A percentile compares a stretch with the other conserved stretches of the same genome.
These are phyloP conservation scores for Akabosia matsudoensis DNA, from an alignment of 1,140 invertebrate genomes.

Conservation along the genomic window DNA sequence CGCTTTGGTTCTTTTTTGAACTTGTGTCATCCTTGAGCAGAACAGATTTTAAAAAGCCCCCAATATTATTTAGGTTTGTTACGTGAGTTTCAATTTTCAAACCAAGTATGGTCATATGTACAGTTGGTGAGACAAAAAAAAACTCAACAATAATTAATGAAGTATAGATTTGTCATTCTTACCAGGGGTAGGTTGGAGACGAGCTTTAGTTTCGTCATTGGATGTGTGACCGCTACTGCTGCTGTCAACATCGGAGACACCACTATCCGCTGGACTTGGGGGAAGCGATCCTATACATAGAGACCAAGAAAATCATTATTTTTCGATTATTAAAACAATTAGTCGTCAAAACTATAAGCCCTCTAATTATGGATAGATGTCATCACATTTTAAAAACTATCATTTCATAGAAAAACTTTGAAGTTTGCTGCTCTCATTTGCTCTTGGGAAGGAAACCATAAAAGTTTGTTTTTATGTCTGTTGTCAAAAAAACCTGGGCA, in stretches of 20 bases:
- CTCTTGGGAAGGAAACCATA: too few relatives aligned
- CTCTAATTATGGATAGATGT: too few relatives aligned
- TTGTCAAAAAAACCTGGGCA: too few relatives aligned
- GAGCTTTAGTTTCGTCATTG: conserved; percentile 80
- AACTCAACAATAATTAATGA: background rate
- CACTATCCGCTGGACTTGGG: conserved; percentile 93
- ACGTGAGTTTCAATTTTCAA: background rate
- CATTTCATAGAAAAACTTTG: too few relatives aligned
- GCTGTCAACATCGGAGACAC: conserved; percentile 93
- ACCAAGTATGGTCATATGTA: background rate
- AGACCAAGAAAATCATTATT: conserved; percentile 28
- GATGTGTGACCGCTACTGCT: conserved; percentile 83
- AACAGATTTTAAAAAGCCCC: too few relatives aligned
- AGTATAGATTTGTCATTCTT: conserved; percentile 18
- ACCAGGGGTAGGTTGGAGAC: conserved; percentile 60
- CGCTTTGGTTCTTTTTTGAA: too few relatives aligned
- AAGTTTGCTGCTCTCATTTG: too few relatives aligned
- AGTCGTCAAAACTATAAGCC: background rate
- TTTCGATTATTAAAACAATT: too few relatives aligned
- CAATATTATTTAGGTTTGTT: too few relatives aligned
- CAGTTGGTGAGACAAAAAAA: background rate
- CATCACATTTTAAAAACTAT: too few relatives aligned
- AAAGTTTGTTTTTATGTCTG: too few relatives aligned
- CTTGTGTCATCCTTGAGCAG: too few relatives aligned
- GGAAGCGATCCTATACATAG: conserved; percentile 89